phyloP scores from a whole-genome alignment of 1,140 invertebrate species.

The Drosophila watanabei region DNA sequence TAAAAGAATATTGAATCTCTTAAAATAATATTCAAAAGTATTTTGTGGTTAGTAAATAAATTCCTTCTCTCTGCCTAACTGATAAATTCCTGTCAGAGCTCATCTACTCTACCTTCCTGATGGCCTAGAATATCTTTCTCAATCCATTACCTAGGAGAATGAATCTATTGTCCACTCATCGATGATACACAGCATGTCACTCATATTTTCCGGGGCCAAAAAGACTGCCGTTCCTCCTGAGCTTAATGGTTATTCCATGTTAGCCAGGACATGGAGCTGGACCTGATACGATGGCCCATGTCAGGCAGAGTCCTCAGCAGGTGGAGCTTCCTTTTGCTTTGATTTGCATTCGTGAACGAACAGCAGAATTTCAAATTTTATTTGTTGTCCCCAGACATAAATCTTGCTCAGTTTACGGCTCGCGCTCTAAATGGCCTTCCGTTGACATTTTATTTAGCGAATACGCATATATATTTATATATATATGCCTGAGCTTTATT shows the following conservation, averaged over 20 bases:
- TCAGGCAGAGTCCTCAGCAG: constrained; percentile 21
- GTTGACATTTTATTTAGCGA: constrained; percentile 75
- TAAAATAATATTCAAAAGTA: not conserved
- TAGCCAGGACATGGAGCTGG: constrained; percentile 14
- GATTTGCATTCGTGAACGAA: constrained; percentile 37
- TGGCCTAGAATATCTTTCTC: constrained; percentile 6
- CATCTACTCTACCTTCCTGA: not conserved
- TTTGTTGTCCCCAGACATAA: constrained; percentile 71
- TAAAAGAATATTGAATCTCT: no score
- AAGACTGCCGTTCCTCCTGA: constrained; percentile 4
- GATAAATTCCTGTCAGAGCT: not conserved
- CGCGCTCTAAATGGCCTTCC: constrained; percentile 63
- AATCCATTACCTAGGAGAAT: constrained; percentile 4
- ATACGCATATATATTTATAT: constrained; percentile 47
- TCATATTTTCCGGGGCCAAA: constrained; percentile 13
- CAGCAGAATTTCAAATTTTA: constrained; percentile 20
- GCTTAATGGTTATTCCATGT: constrained; percentile 44
- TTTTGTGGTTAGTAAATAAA: not conserved
- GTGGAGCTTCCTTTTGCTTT: constrained; percentile 22
- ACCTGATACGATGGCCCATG: constrained; percentile 14
- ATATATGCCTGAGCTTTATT: constrained; percentile 23
- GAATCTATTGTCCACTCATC: constrained; percentile 16
- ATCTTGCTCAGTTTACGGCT: constrained; percentile 72
- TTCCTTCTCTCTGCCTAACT: not conserved
- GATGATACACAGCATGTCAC: constrained; percentile 8